Evolutionary conservation across 2,888 invertebrate genomes (phyloP).

Genomic region (Ectropis crepuscularia): DNA sequence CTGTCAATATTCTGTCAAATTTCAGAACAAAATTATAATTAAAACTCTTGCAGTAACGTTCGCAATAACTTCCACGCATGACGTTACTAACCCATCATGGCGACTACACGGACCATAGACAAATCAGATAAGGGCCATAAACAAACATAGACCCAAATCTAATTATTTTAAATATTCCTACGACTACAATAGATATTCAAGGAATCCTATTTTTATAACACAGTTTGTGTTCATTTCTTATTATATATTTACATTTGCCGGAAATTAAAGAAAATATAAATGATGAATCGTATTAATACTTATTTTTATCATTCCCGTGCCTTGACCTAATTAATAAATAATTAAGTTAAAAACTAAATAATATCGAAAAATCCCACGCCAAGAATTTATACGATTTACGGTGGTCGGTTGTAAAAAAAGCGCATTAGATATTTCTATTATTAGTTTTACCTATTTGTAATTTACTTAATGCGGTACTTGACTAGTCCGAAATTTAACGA

Average conservation of each 20-base stretch:
- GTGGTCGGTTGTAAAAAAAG: conserved; percentile 60
- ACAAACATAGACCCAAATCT: conserved; percentile 9
- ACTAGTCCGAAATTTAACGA: conserved; percentile 66
- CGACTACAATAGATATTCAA: neutral
- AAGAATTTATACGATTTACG: conserved; percentile 49
- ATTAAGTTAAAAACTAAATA: conserved; percentile 23
- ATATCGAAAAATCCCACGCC: conserved; percentile 23
- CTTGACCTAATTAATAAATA: conserved; percentile 39
- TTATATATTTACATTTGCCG: conserved; percentile 12
- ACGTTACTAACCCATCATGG: conserved; percentile 57
- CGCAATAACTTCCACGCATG: conserved; percentile 57
- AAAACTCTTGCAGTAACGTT: neutral
- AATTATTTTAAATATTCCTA: neutral
- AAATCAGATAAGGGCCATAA: conserved; percentile 6
- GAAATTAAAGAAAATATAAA: conserved; percentile 15
- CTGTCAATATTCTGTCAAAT: too few species aligned
- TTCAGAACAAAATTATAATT: neutral
- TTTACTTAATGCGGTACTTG: conserved; percentile 61
- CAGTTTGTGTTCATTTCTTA: conserved; percentile 1
- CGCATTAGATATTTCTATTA: conserved; percentile 41
- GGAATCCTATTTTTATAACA: neutral
- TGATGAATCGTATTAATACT: conserved; percentile 5
- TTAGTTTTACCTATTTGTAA: conserved; percentile 51
- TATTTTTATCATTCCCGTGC: conserved; percentile 41
- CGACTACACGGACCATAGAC: conserved; percentile 5